A percentile compares a stretch with the other conserved stretches of the same genome.
phyloP scores from a whole-genome alignment of 2,888 invertebrate species.

The Lepidonotus clava region DNA sequence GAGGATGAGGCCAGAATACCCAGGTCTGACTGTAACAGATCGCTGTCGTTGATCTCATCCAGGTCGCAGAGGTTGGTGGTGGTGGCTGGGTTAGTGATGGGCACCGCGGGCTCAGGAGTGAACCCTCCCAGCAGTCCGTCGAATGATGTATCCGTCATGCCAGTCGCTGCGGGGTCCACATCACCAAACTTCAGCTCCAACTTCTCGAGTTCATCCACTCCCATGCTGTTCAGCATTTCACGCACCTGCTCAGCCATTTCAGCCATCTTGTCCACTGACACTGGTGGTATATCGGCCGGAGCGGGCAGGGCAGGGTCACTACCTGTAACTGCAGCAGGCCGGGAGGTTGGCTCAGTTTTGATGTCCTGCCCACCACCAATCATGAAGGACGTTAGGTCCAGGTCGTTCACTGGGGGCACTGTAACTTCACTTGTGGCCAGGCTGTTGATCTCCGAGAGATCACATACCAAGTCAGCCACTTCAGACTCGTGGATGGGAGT shows the following conservation, averaged over 20 bases:
- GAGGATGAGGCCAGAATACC: constrained; percentile 56
- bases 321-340: constrained; percentile 63
- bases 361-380: constrained; percentile 60
- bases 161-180: neutral
- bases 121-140: constrained; percentile 45
- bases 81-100: neutral
- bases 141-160: constrained; percentile 38
- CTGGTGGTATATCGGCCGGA: neutral
- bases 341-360: constrained; percentile 66
- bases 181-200: constrained; percentile 54
- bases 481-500: constrained; percentile 65
- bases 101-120: neutral
- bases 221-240: constrained; percentile 62
- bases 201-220: constrained; percentile 59
- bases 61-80: constrained; percentile 59
- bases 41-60: constrained; percentile 66
- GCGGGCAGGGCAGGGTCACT: constrained; percentile 14
- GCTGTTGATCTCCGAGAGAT: constrained; percentile 53
- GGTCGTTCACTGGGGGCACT: constrained; percentile 62
- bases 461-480: constrained; percentile 65
- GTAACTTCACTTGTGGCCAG: constrained; percentile 47
- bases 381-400: constrained; percentile 64
- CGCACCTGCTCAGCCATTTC: constrained; percentile 62
- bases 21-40: constrained; percentile 60
- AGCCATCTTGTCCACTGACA: constrained; percentile 49